phyloP scores from a whole-genome alignment of 2,888 invertebrate species.

The Drosophila subquinaria region DNA sequence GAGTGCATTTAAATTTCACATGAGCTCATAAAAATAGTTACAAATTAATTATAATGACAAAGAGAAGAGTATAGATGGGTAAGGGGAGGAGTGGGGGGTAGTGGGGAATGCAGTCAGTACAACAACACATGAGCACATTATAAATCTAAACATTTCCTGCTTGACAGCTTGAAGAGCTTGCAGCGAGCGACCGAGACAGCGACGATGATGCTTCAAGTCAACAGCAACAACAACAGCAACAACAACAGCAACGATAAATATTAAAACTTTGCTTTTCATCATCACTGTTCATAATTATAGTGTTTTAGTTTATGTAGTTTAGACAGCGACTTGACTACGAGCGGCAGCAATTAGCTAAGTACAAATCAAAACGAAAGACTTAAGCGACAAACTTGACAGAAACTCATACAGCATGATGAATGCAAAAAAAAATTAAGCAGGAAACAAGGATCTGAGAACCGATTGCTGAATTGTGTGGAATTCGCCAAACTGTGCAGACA shows the following conservation, averaged over 20 bases:
- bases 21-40: constrained; percentile 82
- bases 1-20: constrained; percentile 78
- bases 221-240: constrained; percentile 35
- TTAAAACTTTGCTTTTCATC: constrained; percentile 75
- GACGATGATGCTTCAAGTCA: constrained; percentile 71
- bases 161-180: constrained; percentile 80
- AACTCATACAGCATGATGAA: constrained; percentile 47
- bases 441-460: constrained; percentile 50
- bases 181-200: constrained; percentile 64
- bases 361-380: constrained; percentile 79
- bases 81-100: neutral
- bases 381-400: constrained; percentile 74
- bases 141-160: constrained; percentile 81
- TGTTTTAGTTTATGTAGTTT: constrained; percentile 77
- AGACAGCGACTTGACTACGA: constrained; percentile 62
- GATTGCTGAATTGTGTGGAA: constrained; percentile 16
- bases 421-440: constrained; percentile 19
- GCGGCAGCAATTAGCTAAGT: constrained; percentile 80
- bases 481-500: constrained; percentile 16
- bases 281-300: constrained; percentile 74
- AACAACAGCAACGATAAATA: constrained; percentile 52
- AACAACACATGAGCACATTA: constrained; percentile 64
- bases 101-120: constrained; percentile 19
- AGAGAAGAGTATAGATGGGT: constrained; percentile 40
- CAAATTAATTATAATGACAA: constrained; percentile 81